phyloP scores from a whole-genome alignment of 2,113 vertebrate species.

The Solenodon paradoxus region DNA sequence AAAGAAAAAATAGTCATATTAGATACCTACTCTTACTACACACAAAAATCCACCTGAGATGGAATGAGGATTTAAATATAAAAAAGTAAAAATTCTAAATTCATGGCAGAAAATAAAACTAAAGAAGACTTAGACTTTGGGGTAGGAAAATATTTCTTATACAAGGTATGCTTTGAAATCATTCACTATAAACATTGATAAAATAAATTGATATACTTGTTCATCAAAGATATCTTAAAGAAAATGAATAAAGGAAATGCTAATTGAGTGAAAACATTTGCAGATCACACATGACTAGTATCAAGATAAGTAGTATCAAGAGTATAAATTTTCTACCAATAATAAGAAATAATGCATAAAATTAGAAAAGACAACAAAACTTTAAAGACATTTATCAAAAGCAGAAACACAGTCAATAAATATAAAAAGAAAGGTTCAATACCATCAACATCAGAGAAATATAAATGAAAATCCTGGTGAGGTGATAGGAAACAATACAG shows the following conservation, averaged over 20 bases:
- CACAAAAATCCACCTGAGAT: not conserved
- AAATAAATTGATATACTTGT: not conserved
- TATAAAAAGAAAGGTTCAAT: not conserved
- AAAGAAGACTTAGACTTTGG: not conserved
- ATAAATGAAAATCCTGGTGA: not conserved
- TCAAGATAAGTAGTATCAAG: not conserved
- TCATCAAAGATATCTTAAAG: not conserved
- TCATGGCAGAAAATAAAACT: not conserved
- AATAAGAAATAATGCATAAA: not conserved
- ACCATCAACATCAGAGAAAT: not conserved
- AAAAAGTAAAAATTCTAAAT: not conserved
- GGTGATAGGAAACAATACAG: not conserved
- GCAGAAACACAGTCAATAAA: not conserved
- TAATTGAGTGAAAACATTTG: not conserved
- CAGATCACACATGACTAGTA: not conserved
- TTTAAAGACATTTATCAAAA: not conserved
- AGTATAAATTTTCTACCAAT: not conserved
- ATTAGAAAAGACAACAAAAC: not conserved
- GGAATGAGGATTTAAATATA: not conserved
- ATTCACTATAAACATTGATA: not conserved
- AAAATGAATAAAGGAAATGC: not conserved
- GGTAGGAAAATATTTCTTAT: not conserved
- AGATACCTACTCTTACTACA: too few relatives aligned
- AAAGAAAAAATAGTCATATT: too few relatives aligned
- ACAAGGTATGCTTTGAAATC: not conserved